phyloP scores from a whole-genome alignment of 2,797 vertebrate species.

The Dipus sagitta region DNA sequence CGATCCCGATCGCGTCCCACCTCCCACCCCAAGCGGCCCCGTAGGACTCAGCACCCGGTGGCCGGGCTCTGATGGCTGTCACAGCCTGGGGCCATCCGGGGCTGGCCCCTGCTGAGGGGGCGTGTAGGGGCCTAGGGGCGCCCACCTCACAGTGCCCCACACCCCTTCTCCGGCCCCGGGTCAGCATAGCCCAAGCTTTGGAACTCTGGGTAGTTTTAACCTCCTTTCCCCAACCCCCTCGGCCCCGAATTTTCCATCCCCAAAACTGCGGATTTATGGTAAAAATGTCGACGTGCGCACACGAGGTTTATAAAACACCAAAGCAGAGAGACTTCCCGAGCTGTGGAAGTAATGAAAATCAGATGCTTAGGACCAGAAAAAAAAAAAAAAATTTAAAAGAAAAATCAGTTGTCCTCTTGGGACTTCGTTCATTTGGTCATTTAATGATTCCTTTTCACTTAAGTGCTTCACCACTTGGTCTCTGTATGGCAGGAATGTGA shows the following conservation, averaged over 20 bases:
- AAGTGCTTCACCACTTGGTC: conserved; percentile 35
- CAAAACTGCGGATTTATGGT: conserved; percentile 72
- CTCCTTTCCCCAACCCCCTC: not conserved
- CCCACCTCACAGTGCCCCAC: not conserved
- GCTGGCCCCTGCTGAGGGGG: not conserved
- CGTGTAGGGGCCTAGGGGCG: not conserved
- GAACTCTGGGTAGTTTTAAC: conserved; percentile 48
- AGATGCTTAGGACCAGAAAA: conserved; percentile 70
- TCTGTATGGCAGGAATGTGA: not conserved
- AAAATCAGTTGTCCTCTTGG: conserved; percentile 41
- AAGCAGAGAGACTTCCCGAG: conserved; percentile 61
- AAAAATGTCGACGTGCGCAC: conserved; percentile 74
- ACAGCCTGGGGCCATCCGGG: not conserved
- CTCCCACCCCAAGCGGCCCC: not conserved
- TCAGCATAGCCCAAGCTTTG: not conserved
- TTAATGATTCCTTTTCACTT: conserved; percentile 58
- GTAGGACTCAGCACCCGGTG: not conserved
- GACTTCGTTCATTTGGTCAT: conserved; percentile 66
- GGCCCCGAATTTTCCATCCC: conserved; percentile 59
- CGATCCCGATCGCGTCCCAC: not conserved
- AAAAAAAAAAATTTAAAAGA: conserved; percentile 46
- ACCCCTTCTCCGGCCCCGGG: too few species aligned
- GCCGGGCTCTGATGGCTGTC: not conserved
- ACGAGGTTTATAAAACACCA: conserved; percentile 76
- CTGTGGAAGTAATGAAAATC: conserved; percentile 79